phyloP scores from a whole-genome alignment of 2,888 invertebrate genomes.

The Amblyjoppa proteus region DNA sequence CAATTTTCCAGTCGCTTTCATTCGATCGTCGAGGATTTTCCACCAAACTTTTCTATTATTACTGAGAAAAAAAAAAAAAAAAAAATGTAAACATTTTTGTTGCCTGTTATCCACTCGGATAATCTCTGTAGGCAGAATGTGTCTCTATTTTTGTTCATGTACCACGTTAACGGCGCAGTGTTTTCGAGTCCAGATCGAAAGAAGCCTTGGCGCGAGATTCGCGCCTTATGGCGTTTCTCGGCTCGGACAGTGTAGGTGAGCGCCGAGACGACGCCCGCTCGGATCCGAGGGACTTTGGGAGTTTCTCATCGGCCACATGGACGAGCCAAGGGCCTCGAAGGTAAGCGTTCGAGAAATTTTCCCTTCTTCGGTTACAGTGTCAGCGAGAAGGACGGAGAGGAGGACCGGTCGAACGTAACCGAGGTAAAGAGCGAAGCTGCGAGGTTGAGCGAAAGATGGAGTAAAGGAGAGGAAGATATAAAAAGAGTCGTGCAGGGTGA shows the following conservation, averaged over 20 bases:
- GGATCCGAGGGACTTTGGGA: constrained; percentile 35
- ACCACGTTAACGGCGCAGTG: too few species aligned
- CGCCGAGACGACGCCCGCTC: constrained; percentile 2
- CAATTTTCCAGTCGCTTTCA: too few species aligned
- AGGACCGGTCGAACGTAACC: not conserved
- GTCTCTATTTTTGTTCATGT: too few species aligned
- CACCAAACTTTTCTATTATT: too few species aligned
- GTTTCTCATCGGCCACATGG: constrained; percentile 57
- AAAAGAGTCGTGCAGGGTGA: constrained; percentile 63
- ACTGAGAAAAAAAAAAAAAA: too few species aligned
- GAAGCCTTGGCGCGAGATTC: constrained; percentile 17
- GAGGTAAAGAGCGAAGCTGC: constrained; percentile 34
- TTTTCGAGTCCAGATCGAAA: constrained; percentile 5
- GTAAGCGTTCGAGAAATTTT: constrained; percentile 59
- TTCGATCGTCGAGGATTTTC: too few species aligned
- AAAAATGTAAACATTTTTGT: too few species aligned
- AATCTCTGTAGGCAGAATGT: too few species aligned
- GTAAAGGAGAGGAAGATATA: constrained; percentile 28
- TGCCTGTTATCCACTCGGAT: too few species aligned
- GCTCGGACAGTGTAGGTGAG: constrained; percentile 22
- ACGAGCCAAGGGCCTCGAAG: constrained; percentile 40
- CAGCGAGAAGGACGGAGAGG: constrained; percentile 25
- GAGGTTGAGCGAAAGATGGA: constrained; percentile 25
- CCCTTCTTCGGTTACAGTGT: constrained; percentile 69
- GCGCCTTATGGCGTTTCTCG: constrained; percentile 32